Percentiles rank a stretch among this genome's conserved stretches.
These are phyloP conservation scores for Atethmia centrago DNA, from an alignment of 2,888 invertebrate species.

Conservation along the genomic window DNA sequence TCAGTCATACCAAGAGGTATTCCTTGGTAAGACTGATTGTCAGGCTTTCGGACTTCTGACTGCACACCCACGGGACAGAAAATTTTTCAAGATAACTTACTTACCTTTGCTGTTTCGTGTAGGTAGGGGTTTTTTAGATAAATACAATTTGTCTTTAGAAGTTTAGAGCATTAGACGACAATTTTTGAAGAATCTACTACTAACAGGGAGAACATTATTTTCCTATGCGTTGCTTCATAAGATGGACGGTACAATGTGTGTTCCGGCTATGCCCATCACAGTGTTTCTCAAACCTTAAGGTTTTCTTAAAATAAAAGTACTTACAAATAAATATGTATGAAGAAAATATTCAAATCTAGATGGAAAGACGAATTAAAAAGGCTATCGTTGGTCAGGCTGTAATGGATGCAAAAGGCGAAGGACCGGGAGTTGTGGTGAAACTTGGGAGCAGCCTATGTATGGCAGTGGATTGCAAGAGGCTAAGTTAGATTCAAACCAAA, in stretches of 20 bases:
- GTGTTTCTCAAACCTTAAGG: slow-evolving; percentile 31
- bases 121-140: neutral
- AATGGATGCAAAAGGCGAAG: no score
- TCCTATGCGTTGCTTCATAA: slow-evolving; percentile 31
- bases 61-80: neutral
- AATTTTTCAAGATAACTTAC: neutral
- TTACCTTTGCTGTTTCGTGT: neutral
- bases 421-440: neutral
- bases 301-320: neutral
- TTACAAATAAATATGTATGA: neutral
- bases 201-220: neutral
- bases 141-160: neutral
- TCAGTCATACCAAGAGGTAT: no score
- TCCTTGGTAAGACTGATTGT: neutral
- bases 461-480: neutral
- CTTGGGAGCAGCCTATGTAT: no score
- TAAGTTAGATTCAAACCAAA: neutral
- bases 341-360: neutral
- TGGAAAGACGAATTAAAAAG: neutral
- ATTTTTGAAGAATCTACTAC: neutral
- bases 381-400: neutral
- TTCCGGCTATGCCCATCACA: slow-evolving; percentile 39
- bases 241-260: slow-evolving; percentile 40
- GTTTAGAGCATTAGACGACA: neutral
- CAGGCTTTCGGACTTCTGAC: no score